Percentiles rank a stretch among this genome's conserved stretches.
Evolutionary conservation across 2,113 vertebrate genomes (phyloP).

Genomic region (Solea solea): DNA sequence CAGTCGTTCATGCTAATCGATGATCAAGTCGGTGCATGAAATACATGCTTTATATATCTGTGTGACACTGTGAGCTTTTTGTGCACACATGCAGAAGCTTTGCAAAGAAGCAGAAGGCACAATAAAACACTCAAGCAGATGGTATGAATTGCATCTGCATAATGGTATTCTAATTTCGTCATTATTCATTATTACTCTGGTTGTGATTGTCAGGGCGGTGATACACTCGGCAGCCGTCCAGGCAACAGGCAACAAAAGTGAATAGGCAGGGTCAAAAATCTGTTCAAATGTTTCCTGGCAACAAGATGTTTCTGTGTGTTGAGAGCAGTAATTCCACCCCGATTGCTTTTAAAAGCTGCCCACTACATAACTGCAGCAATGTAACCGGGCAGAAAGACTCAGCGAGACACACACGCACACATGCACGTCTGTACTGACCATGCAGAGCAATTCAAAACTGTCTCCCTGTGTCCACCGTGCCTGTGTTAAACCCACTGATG

Average conservation of each 20-base stretch:
- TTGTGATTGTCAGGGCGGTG: constrained; percentile 63
- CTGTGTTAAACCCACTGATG: constrained; percentile 46
- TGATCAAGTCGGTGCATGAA: background rate
- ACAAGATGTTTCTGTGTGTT: constrained; percentile 67
- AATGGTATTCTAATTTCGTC: constrained; percentile 67
- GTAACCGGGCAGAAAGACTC: constrained; percentile 37
- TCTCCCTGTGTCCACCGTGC: constrained; percentile 25
- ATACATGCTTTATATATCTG: constrained; percentile 1
- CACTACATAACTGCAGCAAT: constrained; percentile 53
- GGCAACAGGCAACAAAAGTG: constrained; percentile 68
- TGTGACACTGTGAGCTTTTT: constrained; percentile 6
- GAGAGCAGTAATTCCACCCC: constrained; percentile 62
- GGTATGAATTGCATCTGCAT: constrained; percentile 71
- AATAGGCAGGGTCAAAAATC: constrained; percentile 75
- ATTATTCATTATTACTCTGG: constrained; percentile 68
- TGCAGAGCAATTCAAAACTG: constrained; percentile 10
- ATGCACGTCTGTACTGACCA: constrained; percentile 17
- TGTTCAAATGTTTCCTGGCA: constrained; percentile 78
- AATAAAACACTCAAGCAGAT: constrained; percentile 58
- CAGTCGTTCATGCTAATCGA: constrained; percentile 16
- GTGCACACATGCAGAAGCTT: constrained; percentile 22
- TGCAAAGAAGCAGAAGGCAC: constrained; percentile 10
- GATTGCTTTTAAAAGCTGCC: constrained; percentile 71
- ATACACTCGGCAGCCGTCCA: constrained; percentile 71
- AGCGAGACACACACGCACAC: constrained; percentile 3